Base-by-base conservation (phyloP, 2,888 invertebrate species). In the Andrena trimmerana region DNA sequence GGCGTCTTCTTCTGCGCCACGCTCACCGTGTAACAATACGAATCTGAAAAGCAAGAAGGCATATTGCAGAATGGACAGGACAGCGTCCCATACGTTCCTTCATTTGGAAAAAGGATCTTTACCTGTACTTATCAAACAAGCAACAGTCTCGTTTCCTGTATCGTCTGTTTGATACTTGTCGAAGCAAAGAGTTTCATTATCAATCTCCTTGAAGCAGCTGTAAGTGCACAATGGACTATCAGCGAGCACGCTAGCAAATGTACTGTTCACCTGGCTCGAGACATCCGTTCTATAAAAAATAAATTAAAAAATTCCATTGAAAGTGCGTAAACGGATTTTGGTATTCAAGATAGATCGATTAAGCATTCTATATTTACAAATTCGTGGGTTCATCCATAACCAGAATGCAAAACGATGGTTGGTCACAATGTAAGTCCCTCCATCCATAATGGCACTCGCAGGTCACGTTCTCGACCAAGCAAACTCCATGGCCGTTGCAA, bases 371-470 rank as follows among this genome's bases (percentile, higher is more conserved):
- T 60, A 78, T 42, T 77, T 36, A 88, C 83, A 24, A 1, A 0
- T 79, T 71, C 4, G 33, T 8, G 0, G 13, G 10, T 24, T 67
- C 52, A 1, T 70, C 52, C 24, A 78, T 48, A 0, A 10, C 16
- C 8, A 67, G 20, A 10, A 74, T 48, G 48, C 92, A 92, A 5
- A 88, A 66, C 0, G 52, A 27, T 2, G 90, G 74, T 8, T 77
- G 69, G 4, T 90, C 81, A 57, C 92, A 92, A 20, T 78, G 62
- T 1, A 31, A n/a, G 0, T 91, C 92, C 0, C 36, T 65, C 92
- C 92, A 92, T 13, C 92, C 92, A 20, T 86, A 85, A 13, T 13
- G 31, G 54, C 92, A 92, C 1, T 71, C 13, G 85, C 95, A 95
- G 69, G 42, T 57, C 0, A 78, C 67, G 0, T 68, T 87, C 7